Percentiles rank a stretch among this genome's conserved stretches.
These are phyloP conservation scores for Gnathonemus longibarbis DNA, from an alignment of 2,113 vertebrate genomes.

Conservation along the genomic window DNA sequence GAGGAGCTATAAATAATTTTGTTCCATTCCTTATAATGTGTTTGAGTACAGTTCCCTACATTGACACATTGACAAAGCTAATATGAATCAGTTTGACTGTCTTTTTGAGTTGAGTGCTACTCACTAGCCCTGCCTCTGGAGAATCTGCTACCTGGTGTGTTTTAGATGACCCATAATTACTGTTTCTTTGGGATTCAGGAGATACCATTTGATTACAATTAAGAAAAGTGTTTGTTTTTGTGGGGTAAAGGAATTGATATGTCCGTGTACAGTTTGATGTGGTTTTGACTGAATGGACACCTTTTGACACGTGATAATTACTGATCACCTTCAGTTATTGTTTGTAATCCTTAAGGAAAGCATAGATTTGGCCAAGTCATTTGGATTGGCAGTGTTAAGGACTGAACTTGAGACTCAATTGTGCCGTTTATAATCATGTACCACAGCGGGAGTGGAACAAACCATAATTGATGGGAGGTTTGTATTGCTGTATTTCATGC, in stretches of 20 bases:
- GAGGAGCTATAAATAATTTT: background rate
- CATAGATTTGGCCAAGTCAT: background rate
- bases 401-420: background rate
- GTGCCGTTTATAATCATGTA: background rate
- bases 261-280: background rate
- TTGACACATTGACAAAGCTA: background rate
- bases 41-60: background rate
- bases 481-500: background rate
- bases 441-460: background rate
- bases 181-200: background rate
- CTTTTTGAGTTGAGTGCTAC: background rate
- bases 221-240: background rate
- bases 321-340: background rate
- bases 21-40: background rate
- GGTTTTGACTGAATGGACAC: background rate
- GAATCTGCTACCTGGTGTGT: background rate
- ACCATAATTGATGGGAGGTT: background rate
- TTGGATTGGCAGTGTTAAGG: background rate
- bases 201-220: background rate
- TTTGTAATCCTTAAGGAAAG: background rate
- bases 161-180: background rate
- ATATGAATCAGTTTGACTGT: background rate
- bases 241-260: background rate
- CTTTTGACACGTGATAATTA: background rate
- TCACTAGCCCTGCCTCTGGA: background rate